Evolutionary conservation across 2,888 invertebrate species (phyloP).

Genomic region (Sericinus montela): DNA sequence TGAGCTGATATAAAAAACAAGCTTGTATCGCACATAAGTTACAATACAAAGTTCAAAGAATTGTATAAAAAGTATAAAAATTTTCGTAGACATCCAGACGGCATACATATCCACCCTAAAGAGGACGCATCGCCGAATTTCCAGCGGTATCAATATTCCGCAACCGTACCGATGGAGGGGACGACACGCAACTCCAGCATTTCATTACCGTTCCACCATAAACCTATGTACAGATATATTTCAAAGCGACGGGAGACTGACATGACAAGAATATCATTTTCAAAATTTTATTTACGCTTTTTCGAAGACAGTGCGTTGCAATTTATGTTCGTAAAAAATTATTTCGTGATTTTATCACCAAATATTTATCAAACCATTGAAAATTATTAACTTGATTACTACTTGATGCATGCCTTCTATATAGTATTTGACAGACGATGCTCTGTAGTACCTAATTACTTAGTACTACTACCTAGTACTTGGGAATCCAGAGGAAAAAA

Average conservation of each 20-base stretch:
- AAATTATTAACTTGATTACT: too few relatives aligned
- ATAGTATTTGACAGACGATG: too few relatives aligned
- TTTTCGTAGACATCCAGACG: conserved; percentile 33
- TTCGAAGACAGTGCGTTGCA: neutral
- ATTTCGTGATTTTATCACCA: too few relatives aligned
- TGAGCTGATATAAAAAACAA: too few relatives aligned
- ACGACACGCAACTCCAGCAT: conserved; percentile 53
- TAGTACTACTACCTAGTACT: too few relatives aligned
- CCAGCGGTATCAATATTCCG: conserved; percentile 60
- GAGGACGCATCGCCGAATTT: conserved; percentile 30
- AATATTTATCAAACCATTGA: too few relatives aligned
- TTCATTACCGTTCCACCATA: conserved; percentile 62
- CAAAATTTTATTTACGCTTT: conserved; percentile 4
- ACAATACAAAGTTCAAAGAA: neutral
- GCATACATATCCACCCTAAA: conserved; percentile 23
- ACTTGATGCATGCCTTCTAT: too few relatives aligned
- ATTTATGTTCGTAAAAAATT: neutral
- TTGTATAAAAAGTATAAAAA: conserved; percentile 25
- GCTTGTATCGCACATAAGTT: too few relatives aligned
- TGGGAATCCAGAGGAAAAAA: too few relatives aligned
- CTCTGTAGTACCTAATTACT: too few relatives aligned
- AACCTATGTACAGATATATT: conserved; percentile 26
- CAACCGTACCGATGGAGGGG: conserved; percentile 41
- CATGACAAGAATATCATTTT: conserved; percentile 12
- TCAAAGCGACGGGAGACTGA: conserved; percentile 7